Evolutionary conservation across 2,113 vertebrate species (phyloP), one percentile per base, ranked within the genome.

Genomic region (Tragelaphus strepsiceros): DNA sequence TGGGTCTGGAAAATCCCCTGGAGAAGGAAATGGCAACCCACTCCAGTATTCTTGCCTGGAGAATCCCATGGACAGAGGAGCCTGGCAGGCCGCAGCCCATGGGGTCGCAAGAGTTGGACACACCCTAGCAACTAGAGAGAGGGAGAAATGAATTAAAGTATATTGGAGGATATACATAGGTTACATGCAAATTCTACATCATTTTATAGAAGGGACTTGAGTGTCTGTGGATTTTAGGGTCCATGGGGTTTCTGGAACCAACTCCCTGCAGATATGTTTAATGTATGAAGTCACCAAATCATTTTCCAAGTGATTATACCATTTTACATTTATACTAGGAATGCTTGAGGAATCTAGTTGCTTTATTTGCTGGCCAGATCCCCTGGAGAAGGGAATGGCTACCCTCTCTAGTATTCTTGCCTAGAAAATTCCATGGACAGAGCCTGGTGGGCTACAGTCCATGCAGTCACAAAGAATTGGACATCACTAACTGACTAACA

Each of bases 91-190:
- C 6, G 22, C n/a, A 71, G 26, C 13, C 59, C 24, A 61, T 13
- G 59, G 59, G 26, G 59, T 74, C 19, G 0, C n/a, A 74, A 39
- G 5, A 13, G 21, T 39, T 0, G 0, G 67, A 74, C 11, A 39
- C 0, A 0, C n/a, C 67, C 39, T 74, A 39, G 67, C 67, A 39
- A 74, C 19, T 22, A 22, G 67, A 71, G 4, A 67, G 62, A 67
- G 64, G 35, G 32, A 35, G 32, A 67, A 9, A 35, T 35, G 16
- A n/a, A 67, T 67, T 67, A 67, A 80, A 80, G 28, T 80, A 32
- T n/a, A 53, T 81, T 10, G 30, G 49, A 81, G 30, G 51, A 24
- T 54, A 13, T 82, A n/a, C 80, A 54, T 14, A 82, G 80, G 32
- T n/a, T 82, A 54, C 51, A 2, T n/a, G 80, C 17, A 82, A 82